These are phyloP conservation scores for Ondatra zibethicus DNA, from an alignment of 2,113 vertebrate species.

Conservation along the genomic window DNA sequence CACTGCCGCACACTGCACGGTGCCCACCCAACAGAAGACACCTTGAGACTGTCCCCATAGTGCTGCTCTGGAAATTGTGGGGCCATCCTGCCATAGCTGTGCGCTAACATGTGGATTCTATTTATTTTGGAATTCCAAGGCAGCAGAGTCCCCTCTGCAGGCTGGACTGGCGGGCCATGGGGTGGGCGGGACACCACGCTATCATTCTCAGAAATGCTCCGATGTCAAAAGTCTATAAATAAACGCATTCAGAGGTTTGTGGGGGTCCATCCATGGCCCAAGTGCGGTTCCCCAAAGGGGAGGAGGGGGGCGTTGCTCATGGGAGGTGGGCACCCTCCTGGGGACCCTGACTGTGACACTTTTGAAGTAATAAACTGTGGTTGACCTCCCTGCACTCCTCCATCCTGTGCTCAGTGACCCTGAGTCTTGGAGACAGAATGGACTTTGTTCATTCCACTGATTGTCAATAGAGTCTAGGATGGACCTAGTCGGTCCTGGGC, in stretches of 20 bases:
- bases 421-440: too few relatives aligned
- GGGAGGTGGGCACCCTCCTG: neutral
- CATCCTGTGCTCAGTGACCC: too few relatives aligned
- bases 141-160: neutral
- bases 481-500: too few relatives aligned
- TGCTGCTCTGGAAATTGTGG: conserved; percentile 70
- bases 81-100: conserved; percentile 74
- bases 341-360: too few relatives aligned
- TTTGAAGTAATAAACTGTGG: too few relatives aligned
- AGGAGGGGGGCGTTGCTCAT: neutral
- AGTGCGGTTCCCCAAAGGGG: neutral
- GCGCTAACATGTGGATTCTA: conserved; percentile 81
- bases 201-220: conserved; percentile 39
- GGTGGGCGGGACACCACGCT: conserved; percentile 6
- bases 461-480: too few relatives aligned
- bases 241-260: neutral
- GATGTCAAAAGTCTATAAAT: conserved; percentile 35
- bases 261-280: neutral
- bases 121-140: conserved; percentile 83
- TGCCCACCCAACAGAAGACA: neutral
- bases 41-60: conserved; percentile 77
- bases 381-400: too few relatives aligned
- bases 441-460: too few relatives aligned
- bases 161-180: conserved; percentile 17
- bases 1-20: neutral